A percentile compares a stretch with the other conserved stretches of the same genome.
Conservation (phyloP, 2,113 vertebrate species). For the Benthochromis sp. region DNA sequence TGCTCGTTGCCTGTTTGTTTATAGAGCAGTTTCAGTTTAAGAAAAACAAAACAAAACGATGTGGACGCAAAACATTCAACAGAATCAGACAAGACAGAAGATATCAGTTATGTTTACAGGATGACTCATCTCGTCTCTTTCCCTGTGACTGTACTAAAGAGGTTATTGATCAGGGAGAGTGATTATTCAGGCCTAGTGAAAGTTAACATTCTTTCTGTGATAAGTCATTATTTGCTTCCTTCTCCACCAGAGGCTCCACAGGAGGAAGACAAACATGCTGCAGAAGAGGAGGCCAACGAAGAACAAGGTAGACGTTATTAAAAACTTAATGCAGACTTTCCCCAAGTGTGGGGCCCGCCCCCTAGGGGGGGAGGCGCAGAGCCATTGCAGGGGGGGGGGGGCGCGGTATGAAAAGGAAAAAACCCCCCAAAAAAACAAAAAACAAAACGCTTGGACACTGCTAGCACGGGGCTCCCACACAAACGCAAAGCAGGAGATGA, state of each 20-base stretch:
- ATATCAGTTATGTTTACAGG: neutral
- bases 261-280: constrained; percentile 14
- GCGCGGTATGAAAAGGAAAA: no score
- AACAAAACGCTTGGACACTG: no score
- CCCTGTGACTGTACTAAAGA: neutral
- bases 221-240: neutral
- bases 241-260: neutral
- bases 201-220: neutral
- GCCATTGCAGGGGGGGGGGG: no score
- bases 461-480: accelerated
- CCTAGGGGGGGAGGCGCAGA: no score
- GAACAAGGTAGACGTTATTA: neutral
- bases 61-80: accelerated
- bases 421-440: no score
- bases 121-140: neutral
- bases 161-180: neutral
- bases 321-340: neutral
- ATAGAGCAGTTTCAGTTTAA: neutral
- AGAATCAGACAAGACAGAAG: neutral
- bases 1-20: neutral
- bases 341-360: accelerated
- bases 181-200: neutral
- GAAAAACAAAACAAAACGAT: neutral
- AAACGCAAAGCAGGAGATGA: neutral
- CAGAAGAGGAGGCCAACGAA: constrained; percentile 10